Conservation (phyloP, 2,113 vertebrate genomes). For the Aramus guarauna region DNA sequence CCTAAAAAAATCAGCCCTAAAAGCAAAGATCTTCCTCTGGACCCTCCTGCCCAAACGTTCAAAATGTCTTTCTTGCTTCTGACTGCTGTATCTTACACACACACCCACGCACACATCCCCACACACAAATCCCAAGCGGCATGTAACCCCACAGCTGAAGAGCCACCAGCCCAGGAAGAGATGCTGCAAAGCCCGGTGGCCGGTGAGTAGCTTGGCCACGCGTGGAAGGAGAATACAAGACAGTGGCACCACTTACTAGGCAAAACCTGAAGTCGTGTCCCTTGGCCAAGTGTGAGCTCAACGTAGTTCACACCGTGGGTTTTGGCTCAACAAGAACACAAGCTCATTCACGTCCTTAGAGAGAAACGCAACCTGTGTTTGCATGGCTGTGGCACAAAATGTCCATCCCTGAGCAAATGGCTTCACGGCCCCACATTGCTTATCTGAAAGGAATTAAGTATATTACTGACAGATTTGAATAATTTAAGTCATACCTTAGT, state of each 20-base stretch:
- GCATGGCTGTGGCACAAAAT: background rate
- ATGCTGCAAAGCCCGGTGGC: accelerated
- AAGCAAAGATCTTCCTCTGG: background rate
- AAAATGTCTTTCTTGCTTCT: background rate
- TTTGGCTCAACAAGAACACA: background rate
- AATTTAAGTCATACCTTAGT: accelerated
- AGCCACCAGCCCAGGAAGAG: background rate
- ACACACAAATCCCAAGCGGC: too few relatives aligned
- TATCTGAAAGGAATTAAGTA: background rate
- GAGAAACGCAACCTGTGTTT: background rate
- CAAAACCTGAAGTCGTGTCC: background rate
- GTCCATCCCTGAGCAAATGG: background rate
- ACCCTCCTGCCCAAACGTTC: background rate
- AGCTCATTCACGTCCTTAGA: background rate
- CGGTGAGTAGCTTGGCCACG: background rate
- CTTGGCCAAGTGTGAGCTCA: background rate
- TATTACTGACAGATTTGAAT: background rate
- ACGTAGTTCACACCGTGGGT: background rate
- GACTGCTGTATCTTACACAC: background rate
- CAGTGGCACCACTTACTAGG: background rate
- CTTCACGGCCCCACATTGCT: accelerated
- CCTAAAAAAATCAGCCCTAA: background rate
- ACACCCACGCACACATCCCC: too few relatives aligned
- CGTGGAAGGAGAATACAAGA: background rate
- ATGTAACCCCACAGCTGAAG: accelerated